Percentiles rank a stretch among this genome's conserved stretches.
Conservation (phyloP, 2,888 invertebrate species). For the Torymus auratus region DNA sequence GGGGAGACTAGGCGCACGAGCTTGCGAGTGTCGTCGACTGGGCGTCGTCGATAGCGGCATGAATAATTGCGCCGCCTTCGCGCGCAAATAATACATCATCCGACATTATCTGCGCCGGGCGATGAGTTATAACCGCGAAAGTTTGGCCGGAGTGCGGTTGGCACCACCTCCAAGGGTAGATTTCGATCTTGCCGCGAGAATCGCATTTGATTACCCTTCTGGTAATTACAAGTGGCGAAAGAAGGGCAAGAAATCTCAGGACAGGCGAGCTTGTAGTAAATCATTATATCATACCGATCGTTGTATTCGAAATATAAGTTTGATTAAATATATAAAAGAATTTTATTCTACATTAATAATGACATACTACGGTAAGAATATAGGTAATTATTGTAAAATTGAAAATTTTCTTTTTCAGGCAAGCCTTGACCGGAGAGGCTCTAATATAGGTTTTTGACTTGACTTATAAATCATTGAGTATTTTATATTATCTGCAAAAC, state of each 20-base stretch:
- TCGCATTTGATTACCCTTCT: conserved; percentile 50
- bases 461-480: too few species aligned
- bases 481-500: too few species aligned
- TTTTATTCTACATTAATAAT: too few species aligned
- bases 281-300: too few species aligned
- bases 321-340: too few species aligned
- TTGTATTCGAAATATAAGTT: too few species aligned
- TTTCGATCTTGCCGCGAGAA: conserved; percentile 71
- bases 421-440: too few species aligned
- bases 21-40: conserved; percentile 17
- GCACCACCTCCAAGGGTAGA: conserved; percentile 72
- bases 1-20: background rate
- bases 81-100: conserved; percentile 73
- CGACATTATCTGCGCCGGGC: conserved; percentile 69
- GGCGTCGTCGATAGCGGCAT: conserved; percentile 68
- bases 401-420: too few species aligned
- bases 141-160: conserved; percentile 58
- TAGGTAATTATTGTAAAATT: too few species aligned
- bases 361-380: too few species aligned
- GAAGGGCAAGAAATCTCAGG: background rate
- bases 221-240: conserved; percentile 47
- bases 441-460: too few species aligned
- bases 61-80: conserved; percentile 71
- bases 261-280: too few species aligned
- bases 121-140: conserved; percentile 70